These are phyloP conservation scores for Spilosoma lubricipeda DNA, from an alignment of 2,888 invertebrate species.

Conservation along the genomic window DNA sequence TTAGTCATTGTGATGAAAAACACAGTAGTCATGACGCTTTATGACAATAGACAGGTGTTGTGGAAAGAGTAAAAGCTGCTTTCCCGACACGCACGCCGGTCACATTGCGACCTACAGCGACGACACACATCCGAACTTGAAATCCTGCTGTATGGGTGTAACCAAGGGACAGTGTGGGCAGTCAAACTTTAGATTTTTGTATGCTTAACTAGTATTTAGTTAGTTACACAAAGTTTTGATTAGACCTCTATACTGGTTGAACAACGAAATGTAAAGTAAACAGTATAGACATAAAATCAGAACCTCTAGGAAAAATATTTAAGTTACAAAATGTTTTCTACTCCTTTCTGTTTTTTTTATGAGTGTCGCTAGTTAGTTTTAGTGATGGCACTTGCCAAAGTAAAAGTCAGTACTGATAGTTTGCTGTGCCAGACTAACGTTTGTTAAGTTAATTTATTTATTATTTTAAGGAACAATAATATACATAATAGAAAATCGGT, in stretches of 20 bases:
- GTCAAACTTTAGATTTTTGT: neutral
- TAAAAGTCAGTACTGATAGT: neutral
- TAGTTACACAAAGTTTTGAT: too few species aligned
- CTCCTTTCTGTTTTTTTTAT: neutral
- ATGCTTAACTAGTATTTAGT: neutral
- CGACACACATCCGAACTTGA: slow-evolving; percentile 76
- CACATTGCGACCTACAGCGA: slow-evolving; percentile 76
- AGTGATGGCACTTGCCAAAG: neutral
- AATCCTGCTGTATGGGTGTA: slow-evolving; percentile 72
- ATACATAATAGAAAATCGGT: too few species aligned
- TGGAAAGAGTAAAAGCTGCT: slow-evolving; percentile 78
- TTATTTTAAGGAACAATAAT: too few species aligned
- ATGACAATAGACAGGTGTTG: slow-evolving; percentile 59
- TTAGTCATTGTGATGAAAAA: slow-evolving; percentile 37
- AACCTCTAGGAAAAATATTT: neutral
- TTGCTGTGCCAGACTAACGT: too few species aligned
- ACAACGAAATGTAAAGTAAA: too few species aligned
- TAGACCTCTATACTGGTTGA: too few species aligned
- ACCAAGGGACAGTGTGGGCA: neutral
- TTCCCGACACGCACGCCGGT: slow-evolving; percentile 68
- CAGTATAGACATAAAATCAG: neutral
- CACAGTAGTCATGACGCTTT: slow-evolving; percentile 44
- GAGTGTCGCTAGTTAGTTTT: neutral
- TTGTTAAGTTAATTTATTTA: too few species aligned
- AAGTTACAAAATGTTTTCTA: neutral